phyloP scores from a whole-genome alignment of 2,888 invertebrate species.

The Rhogogaster chlorosoma region DNA sequence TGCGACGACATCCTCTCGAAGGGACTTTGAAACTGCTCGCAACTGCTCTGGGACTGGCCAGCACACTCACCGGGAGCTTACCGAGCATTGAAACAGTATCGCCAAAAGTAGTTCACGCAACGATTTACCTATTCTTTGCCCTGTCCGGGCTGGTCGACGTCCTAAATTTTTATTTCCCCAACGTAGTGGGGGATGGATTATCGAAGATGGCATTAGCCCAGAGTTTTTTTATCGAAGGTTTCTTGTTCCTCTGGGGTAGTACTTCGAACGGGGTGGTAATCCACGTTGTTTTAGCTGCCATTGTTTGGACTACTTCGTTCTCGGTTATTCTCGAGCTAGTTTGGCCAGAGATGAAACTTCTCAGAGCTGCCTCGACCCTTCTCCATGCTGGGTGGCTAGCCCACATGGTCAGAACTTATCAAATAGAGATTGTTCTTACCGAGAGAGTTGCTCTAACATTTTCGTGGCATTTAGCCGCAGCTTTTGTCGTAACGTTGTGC shows the following conservation, averaged over 20 bases:
- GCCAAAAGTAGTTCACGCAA: conserved; percentile 73
- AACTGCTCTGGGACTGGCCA: conserved; percentile 69
- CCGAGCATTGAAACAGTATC: conserved; percentile 64
- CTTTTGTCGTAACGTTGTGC: conserved; percentile 69
- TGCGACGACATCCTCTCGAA: conserved; percentile 69
- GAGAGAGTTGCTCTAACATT: conserved; percentile 66
- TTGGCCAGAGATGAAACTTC: conserved; percentile 71
- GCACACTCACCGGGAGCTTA: conserved; percentile 67
- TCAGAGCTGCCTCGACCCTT: conserved; percentile 68
- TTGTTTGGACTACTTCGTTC: conserved; percentile 69
- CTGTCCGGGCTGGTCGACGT: conserved; percentile 76
- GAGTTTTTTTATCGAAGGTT: conserved; percentile 75
- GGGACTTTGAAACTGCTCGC: conserved; percentile 71
- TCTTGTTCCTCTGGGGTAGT: conserved; percentile 69
- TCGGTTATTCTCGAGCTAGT: conserved; percentile 68
- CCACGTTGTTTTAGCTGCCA: conserved; percentile 64
- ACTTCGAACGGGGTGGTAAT: conserved; percentile 59
- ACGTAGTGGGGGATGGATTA: conserved; percentile 72
- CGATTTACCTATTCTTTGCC: conserved; percentile 76
- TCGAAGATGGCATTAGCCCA: conserved; percentile 74
- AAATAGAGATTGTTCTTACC: conserved; percentile 52
- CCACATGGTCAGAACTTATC: conserved; percentile 69
- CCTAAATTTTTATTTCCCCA: conserved; percentile 75
- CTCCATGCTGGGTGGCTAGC: conserved; percentile 72
- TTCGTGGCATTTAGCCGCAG: conserved; percentile 72